phyloP scores from a whole-genome alignment of 1,140 invertebrate genomes.

The Adelges cooleyi region DNA sequence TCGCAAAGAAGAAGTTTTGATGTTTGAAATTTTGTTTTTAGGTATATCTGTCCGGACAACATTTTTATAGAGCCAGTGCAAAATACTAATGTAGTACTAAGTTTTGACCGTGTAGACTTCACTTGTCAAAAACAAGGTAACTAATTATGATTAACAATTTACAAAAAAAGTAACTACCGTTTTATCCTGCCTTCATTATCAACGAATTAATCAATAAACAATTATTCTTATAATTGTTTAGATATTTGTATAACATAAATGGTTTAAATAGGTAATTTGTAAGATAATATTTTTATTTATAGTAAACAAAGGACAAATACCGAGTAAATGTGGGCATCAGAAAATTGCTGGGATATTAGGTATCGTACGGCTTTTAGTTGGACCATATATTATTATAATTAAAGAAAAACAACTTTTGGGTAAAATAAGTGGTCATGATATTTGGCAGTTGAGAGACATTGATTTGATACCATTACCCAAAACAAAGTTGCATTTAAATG shows the following conservation, averaged over 20 bases:
- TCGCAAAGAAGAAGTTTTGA: too few relatives aligned
- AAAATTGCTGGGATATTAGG: conserved; percentile 80
- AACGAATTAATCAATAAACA: too few relatives aligned
- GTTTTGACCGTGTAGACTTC: conserved; percentile 15
- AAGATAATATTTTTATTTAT: too few relatives aligned
- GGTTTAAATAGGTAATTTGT: too few relatives aligned
- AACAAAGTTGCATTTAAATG: conserved; percentile 70
- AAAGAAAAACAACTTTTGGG: conserved; percentile 76
- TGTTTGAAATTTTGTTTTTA: conserved; percentile 1
- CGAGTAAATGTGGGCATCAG: neutral
- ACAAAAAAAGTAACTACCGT: too few relatives aligned
- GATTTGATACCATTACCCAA: conserved; percentile 79
- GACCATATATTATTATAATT: conserved; percentile 80
- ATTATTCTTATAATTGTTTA: too few relatives aligned
- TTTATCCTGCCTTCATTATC: too few relatives aligned
- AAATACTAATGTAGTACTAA: conserved; percentile 4
- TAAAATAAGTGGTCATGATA: conserved; percentile 67
- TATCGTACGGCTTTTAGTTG: conserved; percentile 70
- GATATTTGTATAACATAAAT: too few relatives aligned
- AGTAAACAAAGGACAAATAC: conserved; percentile 29
- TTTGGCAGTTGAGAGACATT: conserved; percentile 71
- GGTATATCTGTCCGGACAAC: conserved; percentile 13
- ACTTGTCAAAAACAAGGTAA: conserved; percentile 15
- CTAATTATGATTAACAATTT: neutral
- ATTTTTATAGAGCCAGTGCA: conserved; percentile 17